These are phyloP conservation scores for Zenarchopterus dispar DNA, from an alignment of 2,797 vertebrate genomes.

Conservation along the genomic window DNA sequence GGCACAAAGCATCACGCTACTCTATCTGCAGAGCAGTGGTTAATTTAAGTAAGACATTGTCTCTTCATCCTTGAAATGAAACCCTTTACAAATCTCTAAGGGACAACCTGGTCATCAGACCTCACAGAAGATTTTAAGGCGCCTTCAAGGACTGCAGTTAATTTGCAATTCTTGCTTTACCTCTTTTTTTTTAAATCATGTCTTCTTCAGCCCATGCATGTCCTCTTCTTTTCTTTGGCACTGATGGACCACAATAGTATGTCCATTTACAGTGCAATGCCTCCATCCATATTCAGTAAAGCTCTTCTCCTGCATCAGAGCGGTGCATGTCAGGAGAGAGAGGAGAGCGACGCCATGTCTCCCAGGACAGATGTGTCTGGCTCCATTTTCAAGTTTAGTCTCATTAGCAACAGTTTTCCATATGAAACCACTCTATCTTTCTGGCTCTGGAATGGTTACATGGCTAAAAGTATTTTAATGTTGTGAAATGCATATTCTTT, in stretches of 20 bases:
- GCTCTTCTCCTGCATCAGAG: constrained; percentile 14
- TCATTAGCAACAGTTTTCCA: constrained; percentile 11
- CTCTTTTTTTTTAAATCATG: background rate
- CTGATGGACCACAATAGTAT: constrained; percentile 6
- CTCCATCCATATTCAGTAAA: constrained; percentile 43
- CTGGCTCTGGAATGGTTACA: background rate
- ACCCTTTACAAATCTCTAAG: too few species aligned
- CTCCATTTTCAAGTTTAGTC: constrained; percentile 13
- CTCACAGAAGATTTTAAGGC: background rate
- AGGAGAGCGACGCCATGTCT: constrained; percentile 18
- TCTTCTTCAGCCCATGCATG: background rate
- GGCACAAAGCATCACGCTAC: background rate
- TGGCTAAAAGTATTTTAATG: constrained; percentile 4
- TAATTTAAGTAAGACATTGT: background rate
- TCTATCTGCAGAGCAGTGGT: background rate
- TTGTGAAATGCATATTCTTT: background rate
- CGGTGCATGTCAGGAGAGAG: constrained; percentile 12
- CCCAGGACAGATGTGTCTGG: constrained; percentile 28
- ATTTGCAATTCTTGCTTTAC: background rate
- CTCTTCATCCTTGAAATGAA: too few species aligned
- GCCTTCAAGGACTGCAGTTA: background rate
- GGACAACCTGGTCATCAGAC: too few species aligned
- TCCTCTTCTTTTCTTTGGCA: constrained; percentile 18
- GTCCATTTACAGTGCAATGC: constrained; percentile 11
- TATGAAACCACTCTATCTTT: background rate